Evolutionary conservation across 1,140 invertebrate species (phyloP).

Genomic region (Grapholita molesta): DNA sequence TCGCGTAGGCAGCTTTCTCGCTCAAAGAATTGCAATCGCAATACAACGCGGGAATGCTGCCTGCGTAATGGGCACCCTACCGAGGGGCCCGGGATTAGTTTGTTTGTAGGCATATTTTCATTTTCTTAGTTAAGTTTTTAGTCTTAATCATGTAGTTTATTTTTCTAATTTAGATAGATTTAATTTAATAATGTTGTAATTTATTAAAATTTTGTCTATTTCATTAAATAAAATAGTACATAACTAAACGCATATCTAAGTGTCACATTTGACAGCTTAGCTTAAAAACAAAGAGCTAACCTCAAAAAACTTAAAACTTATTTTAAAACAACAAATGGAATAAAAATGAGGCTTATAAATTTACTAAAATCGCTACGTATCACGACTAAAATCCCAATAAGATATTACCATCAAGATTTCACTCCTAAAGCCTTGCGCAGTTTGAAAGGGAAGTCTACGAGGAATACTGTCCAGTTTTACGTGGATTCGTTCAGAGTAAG

Average conservation of each 20-base stretch:
- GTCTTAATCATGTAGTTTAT: too few relatives aligned
- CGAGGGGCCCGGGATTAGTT: too few relatives aligned
- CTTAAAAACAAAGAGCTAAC: constrained; percentile 33
- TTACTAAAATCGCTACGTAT: constrained; percentile 37
- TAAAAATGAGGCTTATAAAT: constrained; percentile 47
- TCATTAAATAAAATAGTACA: too few relatives aligned
- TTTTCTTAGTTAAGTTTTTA: too few relatives aligned
- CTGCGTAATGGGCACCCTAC: too few relatives aligned
- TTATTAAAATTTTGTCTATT: too few relatives aligned
- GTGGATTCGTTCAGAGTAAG: constrained; percentile 83
- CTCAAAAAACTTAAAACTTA: background rate
- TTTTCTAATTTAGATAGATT: too few relatives aligned
- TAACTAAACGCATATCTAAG: background rate
- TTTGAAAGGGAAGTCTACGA: constrained; percentile 59
- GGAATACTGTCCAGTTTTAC: constrained; percentile 79
- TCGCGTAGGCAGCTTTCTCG: too few relatives aligned
- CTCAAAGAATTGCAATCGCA: too few relatives aligned
- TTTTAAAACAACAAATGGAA: background rate
- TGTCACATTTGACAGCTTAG: background rate
- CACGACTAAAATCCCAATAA: constrained; percentile 22
- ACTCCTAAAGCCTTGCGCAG: constrained; percentile 57
- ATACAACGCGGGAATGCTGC: too few relatives aligned
- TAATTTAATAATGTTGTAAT: too few relatives aligned
- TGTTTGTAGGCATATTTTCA: too few relatives aligned
- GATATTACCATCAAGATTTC: constrained; percentile 39